phyloP scores from a whole-genome alignment of 2,888 invertebrate species.

The Xanthorhoe spadicearia region DNA sequence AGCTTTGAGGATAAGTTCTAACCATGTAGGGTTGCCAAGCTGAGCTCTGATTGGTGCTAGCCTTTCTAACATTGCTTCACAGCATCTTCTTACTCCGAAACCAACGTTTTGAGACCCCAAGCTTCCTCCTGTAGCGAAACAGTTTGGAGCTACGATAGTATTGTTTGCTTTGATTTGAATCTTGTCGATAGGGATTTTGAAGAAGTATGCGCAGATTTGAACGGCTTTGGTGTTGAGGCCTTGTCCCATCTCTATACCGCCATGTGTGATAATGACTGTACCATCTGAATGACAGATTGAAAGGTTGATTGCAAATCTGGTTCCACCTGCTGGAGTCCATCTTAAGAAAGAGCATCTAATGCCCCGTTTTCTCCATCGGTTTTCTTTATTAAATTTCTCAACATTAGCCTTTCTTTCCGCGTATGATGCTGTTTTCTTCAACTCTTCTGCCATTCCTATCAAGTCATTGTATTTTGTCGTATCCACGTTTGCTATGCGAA shows the following conservation, averaged over 20 bases:
- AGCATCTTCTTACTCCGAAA: constrained; percentile 80
- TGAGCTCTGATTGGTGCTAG: constrained; percentile 69
- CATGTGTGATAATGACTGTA: constrained; percentile 86
- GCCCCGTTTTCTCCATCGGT: constrained; percentile 90
- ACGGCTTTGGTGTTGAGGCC: constrained; percentile 88
- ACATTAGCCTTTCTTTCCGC: constrained; percentile 74
- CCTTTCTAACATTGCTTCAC: constrained; percentile 72
- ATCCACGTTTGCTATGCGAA: constrained; percentile 81
- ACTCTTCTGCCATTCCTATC: constrained; percentile 76
- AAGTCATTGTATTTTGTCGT: constrained; percentile 51
- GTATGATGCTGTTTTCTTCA: constrained; percentile 82
- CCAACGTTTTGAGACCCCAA: constrained; percentile 87
- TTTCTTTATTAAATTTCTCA: constrained; percentile 84
- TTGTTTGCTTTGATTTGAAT: constrained; percentile 87
- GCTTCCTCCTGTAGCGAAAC: constrained; percentile 86
- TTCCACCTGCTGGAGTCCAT: constrained; percentile 72
- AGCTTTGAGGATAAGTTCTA: constrained; percentile 77
- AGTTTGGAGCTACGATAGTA: constrained; percentile 86
- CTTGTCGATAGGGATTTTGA: constrained; percentile 86
- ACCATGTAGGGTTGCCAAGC: constrained; percentile 75
- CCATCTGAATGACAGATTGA: constrained; percentile 86
- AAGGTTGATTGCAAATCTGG: constrained; percentile 77
- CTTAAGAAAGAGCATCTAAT: constrained; percentile 85
- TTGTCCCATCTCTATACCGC: constrained; percentile 88
- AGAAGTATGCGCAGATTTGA: constrained; percentile 86